phyloP scores from a whole-genome alignment of 2,113 vertebrate species.

The Pelmatolapia mariae region DNA sequence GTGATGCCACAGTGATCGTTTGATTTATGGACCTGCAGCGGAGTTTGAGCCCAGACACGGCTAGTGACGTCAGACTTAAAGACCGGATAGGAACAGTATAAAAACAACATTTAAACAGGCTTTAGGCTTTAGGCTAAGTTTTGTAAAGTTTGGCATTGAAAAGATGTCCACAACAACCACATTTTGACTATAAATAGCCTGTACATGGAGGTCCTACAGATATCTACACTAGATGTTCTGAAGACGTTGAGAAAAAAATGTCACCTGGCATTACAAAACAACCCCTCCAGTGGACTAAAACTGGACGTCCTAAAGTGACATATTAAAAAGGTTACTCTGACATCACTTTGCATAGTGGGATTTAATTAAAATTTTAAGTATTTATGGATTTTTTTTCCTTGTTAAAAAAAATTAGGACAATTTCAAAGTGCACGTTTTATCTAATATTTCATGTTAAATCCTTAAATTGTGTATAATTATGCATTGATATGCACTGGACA shows the following conservation, averaged over 20 bases:
- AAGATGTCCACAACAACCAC: neutral
- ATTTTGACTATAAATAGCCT: neutral
- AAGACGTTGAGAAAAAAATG: neutral
- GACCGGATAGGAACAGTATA: neutral
- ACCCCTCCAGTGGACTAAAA: neutral
- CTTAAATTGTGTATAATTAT: neutral
- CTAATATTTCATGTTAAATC: neutral
- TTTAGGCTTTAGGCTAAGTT: neutral
- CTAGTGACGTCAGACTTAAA: neutral
- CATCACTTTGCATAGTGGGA: neutral
- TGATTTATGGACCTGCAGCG: neutral
- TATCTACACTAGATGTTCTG: neutral
- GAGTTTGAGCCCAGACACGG: neutral
- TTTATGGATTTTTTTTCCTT: neutral
- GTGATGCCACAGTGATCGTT: neutral
- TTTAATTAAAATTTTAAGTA: neutral
- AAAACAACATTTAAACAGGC: neutral
- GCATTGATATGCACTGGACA: neutral
- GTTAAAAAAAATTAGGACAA: too few relatives aligned
- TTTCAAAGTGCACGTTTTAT: neutral
- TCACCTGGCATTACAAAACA: neutral
- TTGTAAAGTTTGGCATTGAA: neutral
- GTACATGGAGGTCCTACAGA: neutral
- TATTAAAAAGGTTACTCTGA: neutral
- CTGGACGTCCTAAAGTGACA: neutral